Evolutionary conservation across 2,888 invertebrate genomes (phyloP).

Genomic region (Oxyscelio sp.): DNA sequence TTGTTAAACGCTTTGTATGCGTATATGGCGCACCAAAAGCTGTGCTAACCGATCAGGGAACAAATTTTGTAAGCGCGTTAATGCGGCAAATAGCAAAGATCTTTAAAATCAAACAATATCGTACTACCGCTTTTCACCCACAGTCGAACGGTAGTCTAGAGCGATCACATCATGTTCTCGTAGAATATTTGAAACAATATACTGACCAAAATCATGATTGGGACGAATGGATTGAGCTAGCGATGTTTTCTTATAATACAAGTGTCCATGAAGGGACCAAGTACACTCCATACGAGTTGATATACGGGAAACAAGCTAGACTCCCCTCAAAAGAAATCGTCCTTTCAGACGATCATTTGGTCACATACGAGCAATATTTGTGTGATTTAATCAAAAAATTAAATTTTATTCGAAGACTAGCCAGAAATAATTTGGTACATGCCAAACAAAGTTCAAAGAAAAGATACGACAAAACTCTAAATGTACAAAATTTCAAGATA

Average conservation of each 20-base stretch:
- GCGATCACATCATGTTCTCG: too few relatives aligned
- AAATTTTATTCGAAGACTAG: background rate
- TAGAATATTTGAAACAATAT: conserved; percentile 2
- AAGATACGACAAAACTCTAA: background rate
- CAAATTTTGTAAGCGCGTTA: background rate
- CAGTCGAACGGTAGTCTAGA: background rate
- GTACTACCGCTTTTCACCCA: background rate
- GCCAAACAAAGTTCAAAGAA: background rate
- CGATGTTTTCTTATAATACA: background rate
- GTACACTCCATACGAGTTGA: background rate
- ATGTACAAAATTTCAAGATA: background rate
- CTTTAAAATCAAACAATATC: too few relatives aligned
- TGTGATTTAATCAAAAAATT: background rate
- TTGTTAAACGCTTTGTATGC: background rate
- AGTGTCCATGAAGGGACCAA: conserved; percentile 5
- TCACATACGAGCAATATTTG: background rate
- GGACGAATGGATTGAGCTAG: background rate
- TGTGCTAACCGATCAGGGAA: background rate
- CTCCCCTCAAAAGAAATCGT: background rate
- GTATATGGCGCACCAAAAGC: background rate
- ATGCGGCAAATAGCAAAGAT: background rate
- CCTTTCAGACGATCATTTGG: background rate
- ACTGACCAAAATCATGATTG: background rate
- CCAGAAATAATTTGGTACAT: background rate
- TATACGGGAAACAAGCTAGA: background rate